phyloP scores from a whole-genome alignment of 2,797 vertebrate species.

The Benthosema pterotum region DNA sequence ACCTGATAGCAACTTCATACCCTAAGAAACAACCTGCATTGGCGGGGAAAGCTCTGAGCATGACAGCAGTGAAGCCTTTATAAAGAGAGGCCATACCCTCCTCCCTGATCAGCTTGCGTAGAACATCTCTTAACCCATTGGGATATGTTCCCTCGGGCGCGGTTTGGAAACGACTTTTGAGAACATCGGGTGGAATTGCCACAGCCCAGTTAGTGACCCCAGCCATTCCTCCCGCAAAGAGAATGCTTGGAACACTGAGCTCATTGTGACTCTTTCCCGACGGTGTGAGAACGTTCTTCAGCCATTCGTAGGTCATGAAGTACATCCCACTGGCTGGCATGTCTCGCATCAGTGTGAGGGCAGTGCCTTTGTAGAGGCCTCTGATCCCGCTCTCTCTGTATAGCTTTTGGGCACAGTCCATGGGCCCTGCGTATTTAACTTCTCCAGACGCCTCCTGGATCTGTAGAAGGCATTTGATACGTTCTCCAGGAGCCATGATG shows the following conservation, averaged over 20 bases:
- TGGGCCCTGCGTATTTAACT: slow-evolving; percentile 88
- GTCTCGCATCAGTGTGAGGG: slow-evolving; percentile 81
- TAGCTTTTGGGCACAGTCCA: slow-evolving; percentile 94
- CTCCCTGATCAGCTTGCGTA: slow-evolving; percentile 90
- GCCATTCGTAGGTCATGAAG: slow-evolving; percentile 97
- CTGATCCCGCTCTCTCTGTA: slow-evolving; percentile 90
- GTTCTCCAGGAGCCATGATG: slow-evolving; percentile 86
- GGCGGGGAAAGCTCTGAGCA: slow-evolving; percentile 96
- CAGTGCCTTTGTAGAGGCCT: slow-evolving; percentile 89
- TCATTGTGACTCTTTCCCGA: slow-evolving; percentile 91
- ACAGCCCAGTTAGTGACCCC: slow-evolving; percentile 69
- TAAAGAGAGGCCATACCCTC: slow-evolving; percentile 92
- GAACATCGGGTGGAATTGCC: slow-evolving; percentile 95
- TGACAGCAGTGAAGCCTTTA: slow-evolving; percentile 95
- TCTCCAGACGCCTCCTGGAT: slow-evolving; percentile 89
- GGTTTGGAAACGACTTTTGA: slow-evolving; percentile 99
- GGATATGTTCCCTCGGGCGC: slow-evolving; percentile 95
- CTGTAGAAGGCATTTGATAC: slow-evolving; percentile 98
- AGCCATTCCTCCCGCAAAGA: too few relatives aligned
- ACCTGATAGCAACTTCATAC: slow-evolving; percentile 96
- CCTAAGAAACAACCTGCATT: slow-evolving; percentile 98
- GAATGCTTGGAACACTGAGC: slow-evolving; percentile 76
- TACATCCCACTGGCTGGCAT: slow-evolving; percentile 98
- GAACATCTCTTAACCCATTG: slow-evolving; percentile 94
- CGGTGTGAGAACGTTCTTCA: slow-evolving; percentile 92